Base-by-base conservation (phyloP, 2,113 vertebrate genomes). In the Centropus bengalensis region DNA sequence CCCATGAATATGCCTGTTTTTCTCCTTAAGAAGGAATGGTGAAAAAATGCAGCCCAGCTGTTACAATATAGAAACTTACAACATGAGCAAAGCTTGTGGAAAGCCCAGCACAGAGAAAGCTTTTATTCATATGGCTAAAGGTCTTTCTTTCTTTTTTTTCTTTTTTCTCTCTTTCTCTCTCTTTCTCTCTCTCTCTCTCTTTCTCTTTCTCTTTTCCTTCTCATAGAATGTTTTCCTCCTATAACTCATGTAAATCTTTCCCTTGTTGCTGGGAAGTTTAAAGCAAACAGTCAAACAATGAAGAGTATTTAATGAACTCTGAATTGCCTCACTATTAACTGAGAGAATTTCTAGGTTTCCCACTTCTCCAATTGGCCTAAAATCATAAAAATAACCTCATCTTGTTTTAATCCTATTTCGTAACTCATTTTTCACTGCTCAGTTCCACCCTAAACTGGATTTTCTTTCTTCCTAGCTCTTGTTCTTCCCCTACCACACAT, bases 201-300 rank as follows among this genome's bases (percentile, higher is more conserved):
- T 54, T 54, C 14, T 47, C 33, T 20, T 4, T 55, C 28, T 33
- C 38, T 79, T 52, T 20, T 32, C 23, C 30, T 16, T 51, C 12
- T 64, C 47, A 63, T 47, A 32, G 33, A 94, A n/a, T 2, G 44
- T 86, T 93, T 86, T 51, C 24, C 28, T 86, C 76, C 32, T 86
- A 84, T 92, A 86, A 40, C 20, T 91, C 93, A 90, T 84, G 51
- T 68, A 93, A 93, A 60, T 86, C 69, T 45, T 78, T 66, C 69
- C 5, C 19, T 93, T 96, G 94, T 97, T 96, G 92, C 94, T 93
- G 93, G 95, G 96, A 96, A 88, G 94, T 93, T 82, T 96, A 89
- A 93, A 94, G 87, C 92, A 93, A 96, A 93, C 66, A 93, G 51
- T 36, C 59, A 85, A 95, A 94, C 85, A 94, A 94, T 7, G 16